Conservation (phyloP, 2,888 invertebrate genomes). For the Acrocera orbiculus region DNA sequence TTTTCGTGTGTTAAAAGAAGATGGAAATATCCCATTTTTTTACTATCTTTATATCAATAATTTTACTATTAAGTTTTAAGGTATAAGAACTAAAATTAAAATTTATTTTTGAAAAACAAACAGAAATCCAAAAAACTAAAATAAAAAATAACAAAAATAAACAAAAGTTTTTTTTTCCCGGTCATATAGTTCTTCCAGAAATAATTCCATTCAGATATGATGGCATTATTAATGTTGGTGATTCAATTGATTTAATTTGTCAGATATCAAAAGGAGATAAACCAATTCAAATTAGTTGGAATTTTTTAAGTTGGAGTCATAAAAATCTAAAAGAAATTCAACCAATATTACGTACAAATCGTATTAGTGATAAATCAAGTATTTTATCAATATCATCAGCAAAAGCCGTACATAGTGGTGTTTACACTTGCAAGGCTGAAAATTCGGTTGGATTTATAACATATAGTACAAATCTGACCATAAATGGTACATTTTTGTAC, state of each 20-base stretch:
- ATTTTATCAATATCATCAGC: constrained; percentile 41
- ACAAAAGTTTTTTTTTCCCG: constrained; percentile 6
- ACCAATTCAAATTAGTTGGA: constrained; percentile 52
- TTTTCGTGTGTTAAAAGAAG: too few species aligned
- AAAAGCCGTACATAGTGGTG: constrained; percentile 42
- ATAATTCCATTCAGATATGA: constrained; percentile 61
- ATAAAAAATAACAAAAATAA: constrained; percentile 9
- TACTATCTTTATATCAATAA: too few species aligned
- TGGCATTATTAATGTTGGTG: constrained; percentile 49
- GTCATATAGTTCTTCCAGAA: constrained; percentile 48
- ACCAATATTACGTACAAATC: constrained; percentile 36
- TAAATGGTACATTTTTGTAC: constrained; percentile 35
- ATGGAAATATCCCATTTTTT: too few species aligned
- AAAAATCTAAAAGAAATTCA: constrained; percentile 17
- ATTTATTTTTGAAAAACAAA: too few species aligned
- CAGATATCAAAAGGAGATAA: constrained; percentile 51
- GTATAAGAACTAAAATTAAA: too few species aligned
- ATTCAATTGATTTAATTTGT: constrained; percentile 51
- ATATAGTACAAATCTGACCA: constrained; percentile 39
- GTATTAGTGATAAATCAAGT: constrained; percentile 43
- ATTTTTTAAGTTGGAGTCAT: constrained; percentile 24
- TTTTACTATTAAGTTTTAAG: too few species aligned
- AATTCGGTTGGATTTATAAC: constrained; percentile 37
- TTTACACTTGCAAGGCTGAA: constrained; percentile 39
- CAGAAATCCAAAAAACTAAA: too few species aligned